These are phyloP conservation scores for Apotomis capreana DNA, from an alignment of 2,888 invertebrate genomes.

Conservation along the genomic window DNA sequence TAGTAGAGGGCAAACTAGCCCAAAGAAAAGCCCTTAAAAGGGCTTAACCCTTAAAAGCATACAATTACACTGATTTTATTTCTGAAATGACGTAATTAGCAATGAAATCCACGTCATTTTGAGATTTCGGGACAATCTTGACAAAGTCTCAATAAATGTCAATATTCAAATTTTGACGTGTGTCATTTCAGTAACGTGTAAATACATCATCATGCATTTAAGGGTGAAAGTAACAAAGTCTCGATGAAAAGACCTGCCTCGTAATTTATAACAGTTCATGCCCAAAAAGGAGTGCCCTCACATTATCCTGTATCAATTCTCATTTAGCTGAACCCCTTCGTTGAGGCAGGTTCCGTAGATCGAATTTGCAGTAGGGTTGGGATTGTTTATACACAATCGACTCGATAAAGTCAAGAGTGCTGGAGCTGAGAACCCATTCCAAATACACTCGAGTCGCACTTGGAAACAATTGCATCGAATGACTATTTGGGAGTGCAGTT, in stretches of 20 bases:
- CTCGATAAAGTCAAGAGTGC: slow-evolving; percentile 14
- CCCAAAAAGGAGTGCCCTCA: slow-evolving; percentile 17
- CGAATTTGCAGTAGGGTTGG: slow-evolving; percentile 6
- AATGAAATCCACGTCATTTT: no score
- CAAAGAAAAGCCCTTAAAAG: no score
- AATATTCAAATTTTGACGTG: no score
- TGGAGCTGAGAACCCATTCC: slow-evolving; percentile 20
- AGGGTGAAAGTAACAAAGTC: background rate
- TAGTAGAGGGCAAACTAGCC: no score
- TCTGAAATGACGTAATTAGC: no score
- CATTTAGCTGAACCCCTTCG: slow-evolving; percentile 28
- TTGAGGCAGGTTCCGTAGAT: slow-evolving; percentile 17
- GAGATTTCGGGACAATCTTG: no score
- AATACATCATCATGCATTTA: background rate
- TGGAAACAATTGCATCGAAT: slow-evolving; percentile 22
- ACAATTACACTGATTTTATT: no score
- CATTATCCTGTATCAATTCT: slow-evolving; percentile 38
- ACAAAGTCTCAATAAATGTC: no score
- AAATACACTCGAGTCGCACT: slow-evolving; percentile 12
- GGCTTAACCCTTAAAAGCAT: no score
- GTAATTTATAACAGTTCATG: slow-evolving; percentile 35
- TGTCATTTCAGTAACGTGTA: no score
- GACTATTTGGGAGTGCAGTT: background rate
- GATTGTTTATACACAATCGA: slow-evolving; percentile 21
- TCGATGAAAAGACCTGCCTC: background rate